Evolutionary conservation across 2,113 vertebrate genomes (phyloP), one percentile per base, ranked within the genome.

Genomic region (Corythornis vintsioides): DNA sequence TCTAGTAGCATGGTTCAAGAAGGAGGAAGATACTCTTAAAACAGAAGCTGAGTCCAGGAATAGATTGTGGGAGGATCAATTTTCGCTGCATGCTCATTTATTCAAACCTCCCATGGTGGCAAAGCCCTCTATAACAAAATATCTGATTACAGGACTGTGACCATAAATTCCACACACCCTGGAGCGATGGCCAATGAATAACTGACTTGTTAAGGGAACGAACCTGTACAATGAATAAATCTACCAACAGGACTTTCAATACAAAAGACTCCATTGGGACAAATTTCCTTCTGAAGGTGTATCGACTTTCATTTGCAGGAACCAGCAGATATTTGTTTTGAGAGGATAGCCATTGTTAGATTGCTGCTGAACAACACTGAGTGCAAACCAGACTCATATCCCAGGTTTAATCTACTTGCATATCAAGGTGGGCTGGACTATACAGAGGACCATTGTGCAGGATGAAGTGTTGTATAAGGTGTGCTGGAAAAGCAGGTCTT

Each of bases 201-300:
- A 96, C 96, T 81, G 95, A 92, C 95, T 95, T 94, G 95, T 96
- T 96, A 96, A 80, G 69, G 79, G 75, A 93, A 78, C 0, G 6
- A 83, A 93, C 82, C 85, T 89, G 85, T 63, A 42, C 94, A 75
- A 94, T 95, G 92, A 96, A 96, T 96, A 94, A 94, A 96, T 96
- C 96, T 92, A 93, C 91, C 94, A 96, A 96, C 76, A 92, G 85
- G 69, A 60, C 87, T 86, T 86, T 90, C 91, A 61, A 95, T 94
- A 93, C 18, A 56, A 96, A 95, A 48, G 79, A 94, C 72, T 53
- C 95, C 72, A 91, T 16, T 0, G 91, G 94, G 93, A 96, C 67
- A 92, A 91, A 96, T 96, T 96, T 94, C 82, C 42, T 93, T 72
- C 65, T 85, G 94, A 94, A 91, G 94, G 82, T 80, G 48, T 93